phyloP scores from a whole-genome alignment of 2,888 invertebrate genomes.

The Troides aeacus region DNA sequence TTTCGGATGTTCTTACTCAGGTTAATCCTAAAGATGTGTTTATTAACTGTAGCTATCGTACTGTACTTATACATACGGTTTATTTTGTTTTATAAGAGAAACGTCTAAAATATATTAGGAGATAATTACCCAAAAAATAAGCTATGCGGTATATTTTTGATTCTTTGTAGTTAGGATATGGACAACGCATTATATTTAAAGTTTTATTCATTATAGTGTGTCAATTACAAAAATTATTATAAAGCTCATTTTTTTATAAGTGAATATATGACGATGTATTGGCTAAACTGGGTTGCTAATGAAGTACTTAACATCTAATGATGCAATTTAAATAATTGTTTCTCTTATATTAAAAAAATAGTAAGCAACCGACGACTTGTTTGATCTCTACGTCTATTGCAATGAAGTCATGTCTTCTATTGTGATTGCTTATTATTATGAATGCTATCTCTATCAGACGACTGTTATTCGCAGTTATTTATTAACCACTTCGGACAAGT shows the following conservation, averaged over 20 bases:
- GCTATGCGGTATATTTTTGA: not conserved
- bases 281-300: not conserved
- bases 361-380: slow-evolving; percentile 34
- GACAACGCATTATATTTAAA: too few species aligned
- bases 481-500: slow-evolving; percentile 1
- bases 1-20: not conserved
- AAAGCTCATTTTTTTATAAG: not conserved
- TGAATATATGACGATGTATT: not conserved
- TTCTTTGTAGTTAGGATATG: not conserved
- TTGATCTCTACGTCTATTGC: slow-evolving; percentile 28
- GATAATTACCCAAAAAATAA: not conserved
- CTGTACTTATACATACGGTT: not conserved
- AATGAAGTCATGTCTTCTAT: slow-evolving; percentile 39
- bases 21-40: not conserved
- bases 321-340: slow-evolving; percentile 19
- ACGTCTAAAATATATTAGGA: not conserved
- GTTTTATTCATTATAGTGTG: too few species aligned
- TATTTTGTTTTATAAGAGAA: not conserved
- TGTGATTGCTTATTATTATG: slow-evolving; percentile 53
- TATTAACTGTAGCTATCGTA: not conserved
- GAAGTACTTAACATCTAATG: slow-evolving; percentile 12
- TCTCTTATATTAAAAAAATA: slow-evolving; percentile 31
- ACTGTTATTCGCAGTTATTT: slow-evolving; percentile 7
- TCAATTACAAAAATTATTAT: not conserved
- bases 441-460: slow-evolving; percentile 34